phyloP scores from a whole-genome alignment of 2,888 invertebrate genomes.

The Chloroclysta siterata region DNA sequence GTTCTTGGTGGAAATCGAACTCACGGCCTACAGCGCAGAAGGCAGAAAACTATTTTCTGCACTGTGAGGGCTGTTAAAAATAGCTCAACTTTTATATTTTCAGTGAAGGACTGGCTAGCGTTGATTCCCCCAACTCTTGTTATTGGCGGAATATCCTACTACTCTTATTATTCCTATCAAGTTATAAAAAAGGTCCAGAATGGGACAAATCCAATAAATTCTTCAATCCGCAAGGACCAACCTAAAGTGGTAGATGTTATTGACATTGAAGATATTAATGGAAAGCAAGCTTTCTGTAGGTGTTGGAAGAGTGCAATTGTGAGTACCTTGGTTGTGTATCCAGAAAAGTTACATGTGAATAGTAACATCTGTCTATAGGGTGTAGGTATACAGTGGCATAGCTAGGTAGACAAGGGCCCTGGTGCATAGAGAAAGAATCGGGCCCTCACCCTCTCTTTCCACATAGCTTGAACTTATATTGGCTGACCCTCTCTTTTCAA shows the following conservation, averaged over 20 bases:
- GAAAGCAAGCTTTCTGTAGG: conserved; percentile 96
- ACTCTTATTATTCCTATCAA: conserved; percentile 87
- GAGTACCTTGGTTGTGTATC: conserved; percentile 58
- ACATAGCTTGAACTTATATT: too few species aligned
- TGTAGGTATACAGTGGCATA: too few species aligned
- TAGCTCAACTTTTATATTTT: conserved; percentile 15
- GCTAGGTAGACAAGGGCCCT: too few species aligned
- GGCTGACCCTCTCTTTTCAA: too few species aligned
- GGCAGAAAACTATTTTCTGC: too few species aligned
- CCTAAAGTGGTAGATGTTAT: conserved; percentile 95
- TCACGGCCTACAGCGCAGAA: too few species aligned
- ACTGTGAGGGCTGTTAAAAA: too few species aligned
- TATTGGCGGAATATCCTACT: conserved; percentile 92
- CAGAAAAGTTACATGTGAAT: too few species aligned
- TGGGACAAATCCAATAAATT: conserved; percentile 85
- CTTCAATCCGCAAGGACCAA: conserved; percentile 88
- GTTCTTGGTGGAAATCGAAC: too few species aligned
- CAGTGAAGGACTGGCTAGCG: conserved; percentile 93
- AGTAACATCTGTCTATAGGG: too few species aligned
- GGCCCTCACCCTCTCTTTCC: too few species aligned
- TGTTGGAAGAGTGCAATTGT: conserved; percentile 98
- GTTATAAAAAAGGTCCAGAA: conserved; percentile 84
- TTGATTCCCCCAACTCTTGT: conserved; percentile 93
- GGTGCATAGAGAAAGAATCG: too few species aligned
- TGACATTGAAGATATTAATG: conserved; percentile 97